Base-by-base conservation (phyloP, 92 coral and sea anemone species). In the Diadumene lineata region DNA sequence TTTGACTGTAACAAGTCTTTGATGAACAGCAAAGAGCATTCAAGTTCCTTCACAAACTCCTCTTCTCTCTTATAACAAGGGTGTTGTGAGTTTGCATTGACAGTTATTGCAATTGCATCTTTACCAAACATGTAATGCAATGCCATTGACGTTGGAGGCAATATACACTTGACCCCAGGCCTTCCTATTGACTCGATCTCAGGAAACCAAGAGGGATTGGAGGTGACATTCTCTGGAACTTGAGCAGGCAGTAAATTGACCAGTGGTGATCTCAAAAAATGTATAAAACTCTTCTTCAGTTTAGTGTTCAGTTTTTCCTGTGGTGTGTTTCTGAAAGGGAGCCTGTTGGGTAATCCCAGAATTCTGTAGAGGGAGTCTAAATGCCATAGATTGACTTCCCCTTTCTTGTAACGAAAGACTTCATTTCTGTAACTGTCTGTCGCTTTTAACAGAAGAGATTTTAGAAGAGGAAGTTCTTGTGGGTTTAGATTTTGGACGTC, bases 111-210 rank as follows among this genome's bases (percentile, higher is more conserved):
- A 60, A 68, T 73, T 29, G 81, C 89, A 61, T 80, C 63, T 68
- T 72, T 85, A 51, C 89, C 89, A 79, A 85, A 85, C 77, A 85
- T 80, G 73, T 85, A 85, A 80, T 85, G 89, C 68, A 85, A 55
- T 34, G 85, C 89, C 89, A 85, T 85, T 30, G 85, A 85, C 17
- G 66, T 62, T 7, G 78, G 85, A 70, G 94, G 94, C 67, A 89
- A 78, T 56, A 89, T 77, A 50, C 94, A 85, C 85, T 82, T 85
- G 69, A 89, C 90, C n/a, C 94, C 94, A 51, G 94, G 88, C 68
- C 94, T 83, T 44, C 94, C 90, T 1, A 89, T 83, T 32, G 94
- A 83, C 61, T 89, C 94, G 34, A 89, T 84, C 60, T 83, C 86
- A 11, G 84, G 80, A 23, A 55, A 73, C 94, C 94, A 89, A 23